Percentiles rank a stretch among this genome's conserved stretches.
Conservation (phyloP, 2,888 invertebrate species). For the Hirudinaria manillensis region DNA sequence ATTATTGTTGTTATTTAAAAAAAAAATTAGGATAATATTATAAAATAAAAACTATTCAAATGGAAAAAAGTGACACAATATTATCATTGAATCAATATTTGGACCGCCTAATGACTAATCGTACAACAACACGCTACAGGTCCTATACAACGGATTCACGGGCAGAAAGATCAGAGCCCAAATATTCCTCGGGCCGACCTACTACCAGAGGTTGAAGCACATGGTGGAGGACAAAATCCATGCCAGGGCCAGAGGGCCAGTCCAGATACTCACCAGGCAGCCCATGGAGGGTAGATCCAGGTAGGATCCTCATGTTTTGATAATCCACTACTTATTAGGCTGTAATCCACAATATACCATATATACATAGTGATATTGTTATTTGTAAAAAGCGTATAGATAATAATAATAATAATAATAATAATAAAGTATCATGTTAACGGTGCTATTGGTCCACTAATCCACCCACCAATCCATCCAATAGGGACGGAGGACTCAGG, state of each 20-base stretch:
- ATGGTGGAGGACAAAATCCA: constrained; percentile 99
- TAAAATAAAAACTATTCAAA: not conserved
- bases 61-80: not conserved
- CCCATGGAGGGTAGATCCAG: constrained; percentile 91
- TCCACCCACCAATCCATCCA: constrained; percentile 37
- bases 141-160: constrained; percentile 93
- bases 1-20: not conserved
- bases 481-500: constrained; percentile 89
- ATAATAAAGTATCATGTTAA: no score
- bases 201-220: constrained; percentile 87
- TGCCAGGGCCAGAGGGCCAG: constrained; percentile 75
- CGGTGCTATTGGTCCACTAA: no score
- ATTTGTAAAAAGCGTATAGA: no score
- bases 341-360: no score
- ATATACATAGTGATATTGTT: no score
- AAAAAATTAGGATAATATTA: not conserved
- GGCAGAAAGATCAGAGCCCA: constrained; percentile 98
- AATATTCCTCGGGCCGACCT: constrained; percentile 68
- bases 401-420: no score
- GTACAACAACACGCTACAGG: constrained; percentile 46
- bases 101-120: not conserved
- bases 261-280: constrained; percentile 94
- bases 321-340: no score
- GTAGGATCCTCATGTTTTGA: not conserved
- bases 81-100: not conserved